A percentile compares a stretch with the other conserved stretches of the same genome.
Conservation (phyloP, 2,113 vertebrate species). For the Sander lucioperca region DNA sequence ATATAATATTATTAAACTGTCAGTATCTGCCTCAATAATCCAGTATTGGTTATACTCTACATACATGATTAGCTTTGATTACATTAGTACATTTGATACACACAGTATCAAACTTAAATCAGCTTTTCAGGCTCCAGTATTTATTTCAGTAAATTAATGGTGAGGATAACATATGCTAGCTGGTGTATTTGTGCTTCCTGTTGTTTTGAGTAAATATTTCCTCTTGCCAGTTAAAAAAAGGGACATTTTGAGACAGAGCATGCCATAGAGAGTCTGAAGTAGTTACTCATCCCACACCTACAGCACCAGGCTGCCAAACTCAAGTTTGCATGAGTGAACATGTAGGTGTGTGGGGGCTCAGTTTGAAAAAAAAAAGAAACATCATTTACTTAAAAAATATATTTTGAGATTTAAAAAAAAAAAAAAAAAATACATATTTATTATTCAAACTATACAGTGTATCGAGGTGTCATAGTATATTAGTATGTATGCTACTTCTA, state of each 20-base stretch:
- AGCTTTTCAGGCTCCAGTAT: background rate
- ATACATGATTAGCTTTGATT: background rate
- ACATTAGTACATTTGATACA: background rate
- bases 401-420: slow-evolving; percentile 16
- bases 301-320: slow-evolving; percentile 39
- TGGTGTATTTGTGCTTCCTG: slow-evolving; percentile 5
- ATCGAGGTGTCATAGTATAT: background rate
- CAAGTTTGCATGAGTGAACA: slow-evolving; percentile 31
- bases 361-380: slow-evolving; percentile 28
- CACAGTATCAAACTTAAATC: background rate
- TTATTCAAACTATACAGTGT: background rate
- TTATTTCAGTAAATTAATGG: background rate
- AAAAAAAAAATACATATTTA: background rate
- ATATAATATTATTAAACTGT: background rate
- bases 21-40: background rate
- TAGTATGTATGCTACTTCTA: background rate
- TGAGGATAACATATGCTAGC: background rate
- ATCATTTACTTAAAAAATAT: slow-evolving; percentile 36
- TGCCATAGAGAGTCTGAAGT: slow-evolving; percentile 17
- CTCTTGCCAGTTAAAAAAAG: background rate
- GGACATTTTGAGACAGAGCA: slow-evolving; percentile 7
- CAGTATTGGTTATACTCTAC: background rate
- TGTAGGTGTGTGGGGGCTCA: slow-evolving; percentile 36
- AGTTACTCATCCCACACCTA: slow-evolving; percentile 29
- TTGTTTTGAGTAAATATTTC: slow-evolving; percentile 26